Evolutionary conservation across 2,888 invertebrate species (phyloP).

Genomic region (Melieria crassipennis): DNA sequence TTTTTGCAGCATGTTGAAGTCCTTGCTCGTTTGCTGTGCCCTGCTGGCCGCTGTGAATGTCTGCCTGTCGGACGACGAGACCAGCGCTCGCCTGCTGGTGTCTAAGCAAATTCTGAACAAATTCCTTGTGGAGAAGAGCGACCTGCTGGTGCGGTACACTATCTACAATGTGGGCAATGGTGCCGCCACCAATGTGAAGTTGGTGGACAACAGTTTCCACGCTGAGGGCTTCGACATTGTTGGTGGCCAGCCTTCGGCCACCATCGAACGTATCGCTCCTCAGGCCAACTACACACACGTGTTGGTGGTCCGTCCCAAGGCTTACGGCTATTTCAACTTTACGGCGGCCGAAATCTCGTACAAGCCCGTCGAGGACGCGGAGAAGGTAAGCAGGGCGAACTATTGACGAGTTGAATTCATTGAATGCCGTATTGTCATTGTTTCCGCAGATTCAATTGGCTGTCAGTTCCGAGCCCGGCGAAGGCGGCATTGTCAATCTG

Average conservation of each 20-base stretch:
- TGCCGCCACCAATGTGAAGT: conserved; percentile 87
- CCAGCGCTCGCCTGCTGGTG: conserved; percentile 83
- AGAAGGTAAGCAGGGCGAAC: conserved; percentile 64
- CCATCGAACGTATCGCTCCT: conserved; percentile 90
- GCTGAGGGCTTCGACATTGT: conserved; percentile 90
- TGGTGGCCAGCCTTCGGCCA: conserved; percentile 84
- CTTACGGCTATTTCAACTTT: conserved; percentile 96
- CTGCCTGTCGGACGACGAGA: conserved; percentile 69
- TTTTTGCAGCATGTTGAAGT: conserved; percentile 52
- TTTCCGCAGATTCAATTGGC: conserved; percentile 74
- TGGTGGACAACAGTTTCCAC: conserved; percentile 90
- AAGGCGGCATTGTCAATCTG: conserved; percentile 92
- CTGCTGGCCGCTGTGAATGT: conserved; percentile 55
- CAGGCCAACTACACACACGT: conserved; percentile 94
- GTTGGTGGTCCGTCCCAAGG: conserved; percentile 88
- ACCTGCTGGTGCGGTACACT: conserved; percentile 94
- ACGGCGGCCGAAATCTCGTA: conserved; percentile 94
- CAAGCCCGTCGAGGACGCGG: conserved; percentile 83
- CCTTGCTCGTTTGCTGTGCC: conserved; percentile 47
- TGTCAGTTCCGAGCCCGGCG: conserved; percentile 90
- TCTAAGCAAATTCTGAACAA: conserved; percentile 96
- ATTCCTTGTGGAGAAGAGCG: conserved; percentile 96
- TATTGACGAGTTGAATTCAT: neutral
- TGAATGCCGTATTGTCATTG: neutral
- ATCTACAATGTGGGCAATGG: conserved; percentile 93